Evolutionary conservation across 2,113 vertebrate genomes (phyloP).

Genomic region (Acanthisitta chloris): DNA sequence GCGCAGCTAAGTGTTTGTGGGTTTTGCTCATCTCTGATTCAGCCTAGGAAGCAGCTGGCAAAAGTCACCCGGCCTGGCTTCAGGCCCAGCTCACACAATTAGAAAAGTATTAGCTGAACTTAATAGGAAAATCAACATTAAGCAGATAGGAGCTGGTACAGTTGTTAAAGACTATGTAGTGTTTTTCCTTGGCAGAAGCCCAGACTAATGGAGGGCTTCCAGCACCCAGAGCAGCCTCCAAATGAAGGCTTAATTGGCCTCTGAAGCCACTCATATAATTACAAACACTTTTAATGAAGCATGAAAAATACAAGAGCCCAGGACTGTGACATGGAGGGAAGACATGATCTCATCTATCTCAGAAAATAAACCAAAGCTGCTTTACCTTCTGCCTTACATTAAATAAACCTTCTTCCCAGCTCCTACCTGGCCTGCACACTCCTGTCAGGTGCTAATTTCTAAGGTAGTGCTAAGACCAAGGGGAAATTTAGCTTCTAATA

Average conservation of each 20-base stretch:
- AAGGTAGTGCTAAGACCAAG: background rate
- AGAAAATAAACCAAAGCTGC: background rate
- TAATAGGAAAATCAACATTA: constrained; percentile 65
- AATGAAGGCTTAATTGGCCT: constrained; percentile 68
- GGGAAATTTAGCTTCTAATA: background rate
- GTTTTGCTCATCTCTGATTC: background rate
- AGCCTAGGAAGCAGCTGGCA: background rate
- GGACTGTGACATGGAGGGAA: background rate
- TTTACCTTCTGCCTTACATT: background rate
- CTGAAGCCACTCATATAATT: constrained; percentile 62
- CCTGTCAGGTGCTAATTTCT: background rate
- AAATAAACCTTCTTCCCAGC: background rate
- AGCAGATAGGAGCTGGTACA: constrained; percentile 59
- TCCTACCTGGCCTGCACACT: background rate
- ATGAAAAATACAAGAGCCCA: constrained; percentile 44
- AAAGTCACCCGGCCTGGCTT: constrained; percentile 1
- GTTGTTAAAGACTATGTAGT: constrained; percentile 42
- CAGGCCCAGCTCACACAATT: constrained; percentile 56
- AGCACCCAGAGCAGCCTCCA: constrained; percentile 22
- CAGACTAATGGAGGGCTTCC: constrained; percentile 55
- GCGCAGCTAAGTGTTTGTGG: background rate
- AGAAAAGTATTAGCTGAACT: constrained; percentile 59
- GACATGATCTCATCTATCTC: background rate
- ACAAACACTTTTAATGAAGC: constrained; percentile 67
- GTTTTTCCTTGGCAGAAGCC: constrained; percentile 51